A percentile compares a stretch with the other conserved stretches of the same genome.
Evolutionary conservation across 2,888 invertebrate species (phyloP).

Genomic region (Drosophila emarginata): DNA sequence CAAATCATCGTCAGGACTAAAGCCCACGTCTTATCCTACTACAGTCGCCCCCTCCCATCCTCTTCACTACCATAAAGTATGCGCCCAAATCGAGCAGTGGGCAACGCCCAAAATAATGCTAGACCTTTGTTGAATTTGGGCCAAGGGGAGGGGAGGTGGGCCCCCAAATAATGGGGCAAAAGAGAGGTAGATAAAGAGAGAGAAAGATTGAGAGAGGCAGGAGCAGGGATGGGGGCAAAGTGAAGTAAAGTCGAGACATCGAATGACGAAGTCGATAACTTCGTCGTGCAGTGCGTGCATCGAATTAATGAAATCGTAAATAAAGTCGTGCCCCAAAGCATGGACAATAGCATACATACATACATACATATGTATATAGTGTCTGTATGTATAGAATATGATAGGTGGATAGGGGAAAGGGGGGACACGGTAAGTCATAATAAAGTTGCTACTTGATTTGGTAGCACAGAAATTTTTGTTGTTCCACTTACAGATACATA

Average conservation of each 20-base stretch:
- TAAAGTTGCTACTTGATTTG: not conserved
- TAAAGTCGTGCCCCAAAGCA: conserved; percentile 34
- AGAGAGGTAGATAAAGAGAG: not conserved
- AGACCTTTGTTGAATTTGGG: conserved; percentile 16
- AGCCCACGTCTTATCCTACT: not conserved
- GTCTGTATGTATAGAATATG: not conserved
- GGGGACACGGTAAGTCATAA: not conserved
- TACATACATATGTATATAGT: not conserved
- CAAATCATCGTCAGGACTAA: conserved; percentile 45
- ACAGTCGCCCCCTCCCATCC: not conserved
- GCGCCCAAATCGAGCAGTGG: conserved; percentile 17
- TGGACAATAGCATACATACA: conserved; percentile 11
- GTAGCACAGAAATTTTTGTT: too few species aligned
- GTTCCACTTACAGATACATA: not conserved
- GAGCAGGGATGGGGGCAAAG: not conserved
- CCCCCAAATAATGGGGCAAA: not conserved
- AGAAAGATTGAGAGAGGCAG: not conserved
- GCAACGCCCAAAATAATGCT: conserved; percentile 55
- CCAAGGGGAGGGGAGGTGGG: not conserved
- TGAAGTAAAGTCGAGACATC: conserved; percentile 5
- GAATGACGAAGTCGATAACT: conserved; percentile 23
- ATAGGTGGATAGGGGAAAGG: not conserved
- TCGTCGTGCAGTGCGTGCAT: conserved; percentile 62
- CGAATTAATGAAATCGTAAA: conserved; percentile 65
- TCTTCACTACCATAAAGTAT: not conserved